Percentiles rank a stretch among this genome's conserved stretches.
phyloP scores from a whole-genome alignment of 2,113 vertebrate species.

The Synchiropus splendidus region DNA sequence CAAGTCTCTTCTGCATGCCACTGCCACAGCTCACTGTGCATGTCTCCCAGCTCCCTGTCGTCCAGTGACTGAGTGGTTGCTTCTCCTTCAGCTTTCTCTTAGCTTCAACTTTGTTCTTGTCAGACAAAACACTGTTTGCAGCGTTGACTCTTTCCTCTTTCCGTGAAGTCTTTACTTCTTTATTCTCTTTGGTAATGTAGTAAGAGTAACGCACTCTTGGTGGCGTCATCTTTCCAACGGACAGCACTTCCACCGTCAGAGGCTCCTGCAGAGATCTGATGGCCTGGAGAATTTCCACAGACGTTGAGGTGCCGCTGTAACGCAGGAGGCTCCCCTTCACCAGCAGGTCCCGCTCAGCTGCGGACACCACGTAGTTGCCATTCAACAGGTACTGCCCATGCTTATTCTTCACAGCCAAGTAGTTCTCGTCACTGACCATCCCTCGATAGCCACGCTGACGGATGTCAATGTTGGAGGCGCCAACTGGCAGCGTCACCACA shows the following conservation, averaged over 20 bases:
- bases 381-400: slow-evolving; percentile 87
- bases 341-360: slow-evolving; percentile 85
- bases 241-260: slow-evolving; percentile 87
- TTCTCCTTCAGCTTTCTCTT: slow-evolving; percentile 59
- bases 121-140: slow-evolving; percentile 77
- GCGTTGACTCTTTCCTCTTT: slow-evolving; percentile 64
- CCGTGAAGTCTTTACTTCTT: slow-evolving; percentile 60
- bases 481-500: slow-evolving; percentile 85
- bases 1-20: slow-evolving; percentile 78
- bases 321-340: slow-evolving; percentile 83
- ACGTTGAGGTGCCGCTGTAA: slow-evolving; percentile 85
- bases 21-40: slow-evolving; percentile 81
- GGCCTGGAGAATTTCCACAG: slow-evolving; percentile 80
- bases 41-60: slow-evolving; percentile 72
- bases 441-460: slow-evolving; percentile 94
- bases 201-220: slow-evolving; percentile 95
- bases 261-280: slow-evolving; percentile 82
- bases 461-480: slow-evolving; percentile 87
- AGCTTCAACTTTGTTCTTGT: slow-evolving; percentile 66
- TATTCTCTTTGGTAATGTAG: slow-evolving; percentile 84
- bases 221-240: slow-evolving; percentile 93
- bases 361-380: slow-evolving; percentile 90
- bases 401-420: slow-evolving; percentile 86
- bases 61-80: slow-evolving; percentile 71
- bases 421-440: slow-evolving; percentile 86